Conservation (phyloP, 1,140 invertebrate species). For the Papilio glaucus region DNA sequence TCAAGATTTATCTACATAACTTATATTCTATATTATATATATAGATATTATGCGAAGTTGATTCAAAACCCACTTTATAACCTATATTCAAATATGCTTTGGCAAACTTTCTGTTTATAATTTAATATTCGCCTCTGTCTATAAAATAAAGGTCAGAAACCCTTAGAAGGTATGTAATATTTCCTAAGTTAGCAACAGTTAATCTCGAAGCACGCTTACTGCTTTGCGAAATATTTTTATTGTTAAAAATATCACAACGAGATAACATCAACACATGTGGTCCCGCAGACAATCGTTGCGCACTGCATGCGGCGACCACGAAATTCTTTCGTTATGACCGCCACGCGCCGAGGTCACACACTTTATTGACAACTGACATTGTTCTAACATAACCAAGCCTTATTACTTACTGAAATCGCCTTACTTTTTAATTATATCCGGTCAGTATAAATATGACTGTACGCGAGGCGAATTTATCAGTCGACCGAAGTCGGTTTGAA, state of each 20-base stretch:
- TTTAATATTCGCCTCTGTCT: background rate
- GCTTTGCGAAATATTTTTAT: constrained; percentile 21
- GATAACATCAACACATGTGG: constrained; percentile 42
- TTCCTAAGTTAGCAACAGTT: constrained; percentile 9
- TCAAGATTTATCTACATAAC: constrained; percentile 34
- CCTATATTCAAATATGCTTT: constrained; percentile 32
- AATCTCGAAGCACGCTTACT: constrained; percentile 7
- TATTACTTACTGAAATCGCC: constrained; percentile 71
- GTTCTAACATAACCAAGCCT: constrained; percentile 68
- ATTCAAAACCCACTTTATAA: constrained; percentile 18
- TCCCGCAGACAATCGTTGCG: constrained; percentile 55
- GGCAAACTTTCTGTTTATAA: constrained; percentile 35
- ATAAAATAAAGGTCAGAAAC: background rate
- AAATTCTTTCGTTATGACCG: constrained; percentile 74
- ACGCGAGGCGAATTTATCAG: constrained; percentile 67
- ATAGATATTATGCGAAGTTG: constrained; percentile 28
- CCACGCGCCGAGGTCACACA: constrained; percentile 71
- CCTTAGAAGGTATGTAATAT: background rate
- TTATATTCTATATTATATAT: no score
- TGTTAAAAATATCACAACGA: constrained; percentile 23
- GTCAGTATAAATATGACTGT: constrained; percentile 75
- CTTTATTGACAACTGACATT: constrained; percentile 79
- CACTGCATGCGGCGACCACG: constrained; percentile 69
- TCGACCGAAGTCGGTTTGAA: constrained; percentile 70
- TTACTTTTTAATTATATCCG: constrained; percentile 79